A percentile compares a stretch with the other conserved stretches of the same genome.
Conservation (phyloP, 2,797 vertebrate species). For the Galago senegalensis region DNA sequence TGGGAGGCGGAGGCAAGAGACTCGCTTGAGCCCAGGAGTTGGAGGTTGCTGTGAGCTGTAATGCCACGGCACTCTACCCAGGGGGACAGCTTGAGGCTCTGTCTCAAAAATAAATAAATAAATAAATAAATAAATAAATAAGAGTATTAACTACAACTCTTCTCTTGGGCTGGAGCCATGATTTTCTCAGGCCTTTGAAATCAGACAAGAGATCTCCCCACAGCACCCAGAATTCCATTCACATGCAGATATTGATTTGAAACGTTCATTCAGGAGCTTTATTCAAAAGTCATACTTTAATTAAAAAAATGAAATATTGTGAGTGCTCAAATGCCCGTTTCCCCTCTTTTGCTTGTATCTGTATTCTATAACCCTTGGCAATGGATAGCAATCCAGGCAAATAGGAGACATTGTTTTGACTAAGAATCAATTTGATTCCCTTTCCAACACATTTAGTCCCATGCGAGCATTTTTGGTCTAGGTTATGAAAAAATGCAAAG, state of each 20-base stretch:
- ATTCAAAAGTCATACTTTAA: not conserved
- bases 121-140: not conserved
- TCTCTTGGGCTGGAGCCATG: not conserved
- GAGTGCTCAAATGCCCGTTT: not conserved
- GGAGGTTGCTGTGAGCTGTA: too few species aligned
- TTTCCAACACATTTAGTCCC: not conserved
- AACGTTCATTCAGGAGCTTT: not conserved
- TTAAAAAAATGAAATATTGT: not conserved
- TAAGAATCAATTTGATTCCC: conserved; percentile 32
- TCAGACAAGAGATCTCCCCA: not conserved
- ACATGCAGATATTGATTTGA: not conserved
- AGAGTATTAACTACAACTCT: not conserved
- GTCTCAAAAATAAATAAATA: too few species aligned
- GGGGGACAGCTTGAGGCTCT: too few species aligned
- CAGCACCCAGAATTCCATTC: not conserved
- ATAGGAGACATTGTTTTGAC: not conserved
- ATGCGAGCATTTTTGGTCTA: not conserved
- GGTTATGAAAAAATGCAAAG: not conserved
- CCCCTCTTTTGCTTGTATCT: not conserved
- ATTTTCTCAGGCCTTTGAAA: not conserved
- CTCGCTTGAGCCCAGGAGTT: too few species aligned
- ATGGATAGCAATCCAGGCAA: not conserved
- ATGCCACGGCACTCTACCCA: too few species aligned
- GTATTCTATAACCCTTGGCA: not conserved
- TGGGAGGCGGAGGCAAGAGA: too few species aligned